These are phyloP conservation scores for Pseudonaja textilis DNA, from an alignment of 2,113 vertebrate species.

Conservation along the genomic window DNA sequence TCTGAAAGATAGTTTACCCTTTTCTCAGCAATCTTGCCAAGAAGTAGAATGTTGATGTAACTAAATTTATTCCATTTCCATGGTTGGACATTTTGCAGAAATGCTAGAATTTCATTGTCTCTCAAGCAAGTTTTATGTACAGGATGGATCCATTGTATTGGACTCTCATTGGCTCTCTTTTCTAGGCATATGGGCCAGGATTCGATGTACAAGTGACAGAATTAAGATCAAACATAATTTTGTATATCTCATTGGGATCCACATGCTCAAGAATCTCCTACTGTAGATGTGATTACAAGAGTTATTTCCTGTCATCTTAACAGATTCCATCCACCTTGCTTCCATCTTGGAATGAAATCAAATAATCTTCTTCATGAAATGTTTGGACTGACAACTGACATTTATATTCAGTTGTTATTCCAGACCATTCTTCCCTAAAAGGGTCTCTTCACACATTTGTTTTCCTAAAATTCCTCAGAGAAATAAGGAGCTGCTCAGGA, in stretches of 20 bases:
- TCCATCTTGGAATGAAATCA: background rate
- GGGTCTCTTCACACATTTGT: background rate
- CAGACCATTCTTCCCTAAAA: background rate
- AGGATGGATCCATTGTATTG: background rate
- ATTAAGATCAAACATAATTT: background rate
- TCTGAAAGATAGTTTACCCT: background rate
- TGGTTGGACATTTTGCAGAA: background rate
- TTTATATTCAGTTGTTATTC: background rate
- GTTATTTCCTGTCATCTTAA: background rate
- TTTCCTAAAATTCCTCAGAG: background rate
- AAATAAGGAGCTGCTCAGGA: background rate
- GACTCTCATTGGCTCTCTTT: background rate
- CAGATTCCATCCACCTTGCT: background rate
- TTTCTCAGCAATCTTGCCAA: background rate
- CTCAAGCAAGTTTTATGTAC: background rate
- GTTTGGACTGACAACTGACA: background rate
- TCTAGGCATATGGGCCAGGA: background rate
- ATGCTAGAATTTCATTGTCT: background rate
- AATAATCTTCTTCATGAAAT: background rate
- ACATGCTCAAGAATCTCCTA: background rate
- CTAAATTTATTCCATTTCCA: background rate
- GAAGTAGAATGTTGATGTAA: background rate
- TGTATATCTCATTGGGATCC: background rate
- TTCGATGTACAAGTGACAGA: background rate
- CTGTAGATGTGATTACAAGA: background rate